These are phyloP conservation scores for Epicauta chinensis DNA, from an alignment of 1,140 invertebrate species.

Conservation along the genomic window DNA sequence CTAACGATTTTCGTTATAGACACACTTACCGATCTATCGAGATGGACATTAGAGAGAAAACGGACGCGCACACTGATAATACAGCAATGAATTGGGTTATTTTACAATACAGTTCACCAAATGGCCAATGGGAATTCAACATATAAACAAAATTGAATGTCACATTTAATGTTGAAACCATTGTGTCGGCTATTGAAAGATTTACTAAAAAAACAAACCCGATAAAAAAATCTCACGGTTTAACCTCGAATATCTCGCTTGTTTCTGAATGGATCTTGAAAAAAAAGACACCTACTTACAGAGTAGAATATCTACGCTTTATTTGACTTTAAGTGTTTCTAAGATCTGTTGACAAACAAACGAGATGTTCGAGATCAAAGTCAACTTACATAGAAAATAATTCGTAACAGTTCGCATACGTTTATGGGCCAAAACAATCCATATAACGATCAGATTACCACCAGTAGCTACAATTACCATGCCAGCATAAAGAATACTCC, in stretches of 20 bases:
- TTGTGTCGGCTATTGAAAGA: slow-evolving; percentile 85
- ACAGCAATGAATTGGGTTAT: slow-evolving; percentile 89
- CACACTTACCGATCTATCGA: slow-evolving; percentile 94
- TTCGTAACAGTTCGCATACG: slow-evolving; percentile 94
- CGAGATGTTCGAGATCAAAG: no score
- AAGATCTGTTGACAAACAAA: no score
- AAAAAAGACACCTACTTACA: no score
- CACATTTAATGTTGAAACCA: slow-evolving; percentile 91
- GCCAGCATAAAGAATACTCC: slow-evolving; percentile 73
- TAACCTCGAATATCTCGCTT: no score
- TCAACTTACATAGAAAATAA: slow-evolving; percentile 79
- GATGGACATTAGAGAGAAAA: slow-evolving; percentile 94
- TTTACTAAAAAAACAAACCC: slow-evolving; percentile 62
- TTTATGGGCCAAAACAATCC: slow-evolving; percentile 88
- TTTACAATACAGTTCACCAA: slow-evolving; percentile 89
- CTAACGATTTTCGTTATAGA: no score
- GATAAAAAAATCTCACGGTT: no score
- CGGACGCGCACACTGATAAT: slow-evolving; percentile 84
- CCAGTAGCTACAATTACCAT: slow-evolving; percentile 90
- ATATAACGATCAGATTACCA: slow-evolving; percentile 91
- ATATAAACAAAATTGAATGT: slow-evolving; percentile 92
- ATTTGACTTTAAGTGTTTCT: no score
- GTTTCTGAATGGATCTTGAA: no score
- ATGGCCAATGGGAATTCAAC: slow-evolving; percentile 89
- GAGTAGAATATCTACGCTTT: no score